Evolutionary conservation across 2,797 vertebrate genomes (phyloP).

Genomic region (Centropyge bicolor): DNA sequence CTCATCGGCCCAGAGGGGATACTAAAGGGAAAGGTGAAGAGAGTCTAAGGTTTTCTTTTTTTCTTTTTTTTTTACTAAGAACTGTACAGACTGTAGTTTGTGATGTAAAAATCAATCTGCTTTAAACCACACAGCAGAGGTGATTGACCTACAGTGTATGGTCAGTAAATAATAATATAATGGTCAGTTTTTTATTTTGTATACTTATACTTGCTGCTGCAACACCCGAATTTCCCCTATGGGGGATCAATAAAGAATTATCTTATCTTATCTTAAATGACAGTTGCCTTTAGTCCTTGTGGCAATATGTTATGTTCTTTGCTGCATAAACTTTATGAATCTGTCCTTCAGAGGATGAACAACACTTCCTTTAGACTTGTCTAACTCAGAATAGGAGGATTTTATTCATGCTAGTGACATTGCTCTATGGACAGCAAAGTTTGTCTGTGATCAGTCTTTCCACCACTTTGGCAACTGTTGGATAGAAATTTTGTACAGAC

Average conservation of each 20-base stretch:
- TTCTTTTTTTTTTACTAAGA: background rate
- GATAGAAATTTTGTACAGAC: no score
- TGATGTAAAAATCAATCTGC: background rate
- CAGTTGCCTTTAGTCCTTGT: background rate
- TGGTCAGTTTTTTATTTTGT: no score
- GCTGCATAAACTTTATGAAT: background rate
- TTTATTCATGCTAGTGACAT: background rate
- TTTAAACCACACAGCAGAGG: background rate
- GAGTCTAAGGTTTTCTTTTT: background rate
- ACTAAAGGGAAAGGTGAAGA: constrained; percentile 91
- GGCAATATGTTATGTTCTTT: background rate
- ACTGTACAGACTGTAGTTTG: background rate
- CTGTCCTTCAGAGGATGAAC: background rate
- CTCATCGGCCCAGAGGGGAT: constrained; percentile 94
- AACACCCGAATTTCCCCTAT: no score
- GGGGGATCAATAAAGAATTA: no score
- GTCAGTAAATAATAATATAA: background rate
- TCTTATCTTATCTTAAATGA: no score
- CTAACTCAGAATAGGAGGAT: background rate
- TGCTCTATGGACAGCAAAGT: background rate
- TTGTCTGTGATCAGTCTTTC: background rate
- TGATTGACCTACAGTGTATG: background rate
- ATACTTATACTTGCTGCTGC: no score
- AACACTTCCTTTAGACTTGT: background rate
- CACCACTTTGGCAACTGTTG: background rate